Conservation (phyloP, 2,888 invertebrate genomes). For the Entomobrya proxima region DNA sequence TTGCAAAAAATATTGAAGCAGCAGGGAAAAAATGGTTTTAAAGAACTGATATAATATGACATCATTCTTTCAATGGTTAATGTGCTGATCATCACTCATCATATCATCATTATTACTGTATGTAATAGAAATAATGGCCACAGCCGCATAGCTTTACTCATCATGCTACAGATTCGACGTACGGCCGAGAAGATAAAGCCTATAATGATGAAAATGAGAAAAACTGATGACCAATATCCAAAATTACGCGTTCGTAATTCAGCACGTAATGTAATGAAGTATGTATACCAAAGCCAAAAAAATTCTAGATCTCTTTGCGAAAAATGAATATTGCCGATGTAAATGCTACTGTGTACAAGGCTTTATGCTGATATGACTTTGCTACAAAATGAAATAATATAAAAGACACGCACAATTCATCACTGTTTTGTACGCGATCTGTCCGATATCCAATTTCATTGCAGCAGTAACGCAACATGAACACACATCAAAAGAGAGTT, state of each 20-base stretch:
- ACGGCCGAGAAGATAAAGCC: constrained; percentile 16
- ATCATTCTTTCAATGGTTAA: constrained; percentile 20
- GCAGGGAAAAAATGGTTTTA: background rate
- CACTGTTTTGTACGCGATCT: constrained; percentile 15
- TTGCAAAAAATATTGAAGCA: background rate
- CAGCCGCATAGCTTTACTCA: background rate
- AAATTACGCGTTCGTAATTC: constrained; percentile 31
- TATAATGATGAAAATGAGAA: constrained; percentile 29
- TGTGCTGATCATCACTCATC: constrained; percentile 23
- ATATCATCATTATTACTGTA: constrained; percentile 20
- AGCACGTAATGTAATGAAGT: background rate
- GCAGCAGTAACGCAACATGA: constrained; percentile 27
- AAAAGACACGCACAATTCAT: constrained; percentile 27
- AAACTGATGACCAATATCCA: constrained; percentile 40
- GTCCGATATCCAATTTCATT: constrained; percentile 35
- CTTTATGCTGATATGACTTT: background rate
- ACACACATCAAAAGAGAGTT: background rate
- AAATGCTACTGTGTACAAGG: constrained; percentile 3
- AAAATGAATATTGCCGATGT: constrained; percentile 24
- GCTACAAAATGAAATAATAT: constrained; percentile 4
- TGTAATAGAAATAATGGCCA: constrained; percentile 16
- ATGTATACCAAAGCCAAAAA: constrained; percentile 40
- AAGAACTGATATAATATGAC: constrained; percentile 22
- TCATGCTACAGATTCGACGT: background rate
- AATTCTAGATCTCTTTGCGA: constrained; percentile 9